Conservation (phyloP, 2,888 invertebrate species). For the Tupiocoris notatus region DNA sequence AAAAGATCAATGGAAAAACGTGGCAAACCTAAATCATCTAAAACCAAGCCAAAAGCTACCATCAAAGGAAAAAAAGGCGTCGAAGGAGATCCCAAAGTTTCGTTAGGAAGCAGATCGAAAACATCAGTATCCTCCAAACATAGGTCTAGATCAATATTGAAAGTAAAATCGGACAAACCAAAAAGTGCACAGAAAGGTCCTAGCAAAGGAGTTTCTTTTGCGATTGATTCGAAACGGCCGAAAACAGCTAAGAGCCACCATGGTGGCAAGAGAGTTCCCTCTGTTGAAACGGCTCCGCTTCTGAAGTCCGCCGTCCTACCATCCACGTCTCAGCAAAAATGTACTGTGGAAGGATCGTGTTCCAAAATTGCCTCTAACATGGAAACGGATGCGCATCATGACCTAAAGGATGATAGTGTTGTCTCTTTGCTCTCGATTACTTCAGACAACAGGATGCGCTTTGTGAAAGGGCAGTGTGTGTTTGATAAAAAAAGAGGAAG, state of each 20-base stretch:
- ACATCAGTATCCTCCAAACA: neutral
- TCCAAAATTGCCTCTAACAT: neutral
- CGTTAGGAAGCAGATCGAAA: neutral
- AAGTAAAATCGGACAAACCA: neutral
- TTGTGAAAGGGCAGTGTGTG: slow-evolving; percentile 33
- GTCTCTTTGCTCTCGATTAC: slow-evolving; percentile 27
- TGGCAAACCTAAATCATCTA: neutral
- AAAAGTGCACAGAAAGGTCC: neutral
- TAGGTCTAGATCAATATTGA: slow-evolving; percentile 14
- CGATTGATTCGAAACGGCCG: neutral
- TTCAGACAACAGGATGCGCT: slow-evolving; percentile 29
- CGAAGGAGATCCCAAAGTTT: neutral
- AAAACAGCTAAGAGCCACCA: neutral
- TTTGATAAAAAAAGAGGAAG: slow-evolving; percentile 11
- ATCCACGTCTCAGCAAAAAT: neutral
- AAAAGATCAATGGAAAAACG: neutral
- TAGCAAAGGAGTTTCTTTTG: slow-evolving; percentile 20
- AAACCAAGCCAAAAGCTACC: neutral
- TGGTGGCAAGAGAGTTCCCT: neutral
- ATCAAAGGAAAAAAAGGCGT: neutral
- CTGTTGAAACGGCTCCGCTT: neutral
- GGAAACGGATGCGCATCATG: neutral
- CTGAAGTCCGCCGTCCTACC: neutral
- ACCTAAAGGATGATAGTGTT: neutral
- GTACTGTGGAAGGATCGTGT: neutral